phyloP scores from a whole-genome alignment of 2,888 invertebrate species.

The Fabriciana adippe region DNA sequence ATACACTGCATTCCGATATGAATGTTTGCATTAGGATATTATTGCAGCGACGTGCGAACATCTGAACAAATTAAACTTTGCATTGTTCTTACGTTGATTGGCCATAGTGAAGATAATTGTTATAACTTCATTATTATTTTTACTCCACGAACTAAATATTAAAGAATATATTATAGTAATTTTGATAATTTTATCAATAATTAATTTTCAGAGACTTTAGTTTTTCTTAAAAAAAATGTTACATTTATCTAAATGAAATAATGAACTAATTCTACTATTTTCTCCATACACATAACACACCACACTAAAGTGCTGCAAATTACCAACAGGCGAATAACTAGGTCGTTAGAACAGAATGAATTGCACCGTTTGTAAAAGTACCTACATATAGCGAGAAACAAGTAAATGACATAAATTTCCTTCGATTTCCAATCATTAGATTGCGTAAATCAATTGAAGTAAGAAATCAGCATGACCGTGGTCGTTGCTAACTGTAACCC shows the following conservation, averaged over 20 bases:
- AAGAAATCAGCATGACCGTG: constrained; percentile 33
- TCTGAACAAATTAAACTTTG: constrained; percentile 38
- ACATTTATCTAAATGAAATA: no score
- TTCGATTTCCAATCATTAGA: constrained; percentile 31
- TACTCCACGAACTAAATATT: not conserved
- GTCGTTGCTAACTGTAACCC: constrained; percentile 33
- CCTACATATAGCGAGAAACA: constrained; percentile 24
- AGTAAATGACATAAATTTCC: constrained; percentile 33
- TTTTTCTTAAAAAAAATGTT: no score
- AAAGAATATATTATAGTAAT: not conserved
- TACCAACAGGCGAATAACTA: constrained; percentile 2
- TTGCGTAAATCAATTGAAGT: constrained; percentile 34
- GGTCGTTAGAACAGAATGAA: not conserved
- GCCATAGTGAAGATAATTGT: constrained; percentile 34
- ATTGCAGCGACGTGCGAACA: constrained; percentile 26
- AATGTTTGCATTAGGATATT: constrained; percentile 29
- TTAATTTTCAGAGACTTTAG: no score
- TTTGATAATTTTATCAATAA: no score
- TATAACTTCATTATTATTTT: constrained; percentile 18
- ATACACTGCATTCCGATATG: constrained; percentile 4
- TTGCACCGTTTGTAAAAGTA: constrained; percentile 14
- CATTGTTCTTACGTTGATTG: constrained; percentile 40
- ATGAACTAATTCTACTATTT: no score
- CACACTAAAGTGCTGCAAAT: not conserved
- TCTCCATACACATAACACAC: not conserved